Base-by-base conservation (phyloP, 1,140 invertebrate genomes). In the Monochamus saltuarius region DNA sequence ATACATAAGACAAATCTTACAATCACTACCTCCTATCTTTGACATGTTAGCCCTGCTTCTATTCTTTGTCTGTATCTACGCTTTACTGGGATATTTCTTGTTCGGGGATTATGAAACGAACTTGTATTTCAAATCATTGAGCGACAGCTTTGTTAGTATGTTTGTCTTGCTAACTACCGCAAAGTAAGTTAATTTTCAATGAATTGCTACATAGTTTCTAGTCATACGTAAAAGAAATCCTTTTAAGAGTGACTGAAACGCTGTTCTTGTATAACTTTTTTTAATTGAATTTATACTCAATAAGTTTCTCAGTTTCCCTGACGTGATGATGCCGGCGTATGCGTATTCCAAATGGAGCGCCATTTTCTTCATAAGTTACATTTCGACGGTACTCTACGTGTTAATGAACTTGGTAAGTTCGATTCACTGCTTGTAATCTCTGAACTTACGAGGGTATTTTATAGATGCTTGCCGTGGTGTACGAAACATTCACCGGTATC, bases 241-340 rank as follows among this genome's bases (percentile, higher is more conserved):
- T n/a, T n/a, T n/a, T n/a, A n/a, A n/a, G n/a, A n/a, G n/a, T n/a
- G n/a, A n/a, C n/a, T n/a, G n/a, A n/a, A n/a, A n/a, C n/a, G n/a
- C n/a, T n/a, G n/a, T n/a, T n/a, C n/a, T n/a, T n/a, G n/a, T n/a
- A n/a, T n/a, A n/a, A n/a, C n/a, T n/a, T n/a, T n/a, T n/a, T 47
- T 14, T 47, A 47, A 14, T 57, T 59, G 10, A 61, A 46, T 73
- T 66, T 37, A 19, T 40, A 11, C 13, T 56, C 19, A 54, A 49
- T 45, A 56, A 13, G 14, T 53, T 17, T 55, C 16, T 13, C 77
- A 94, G 91, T 78, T 95, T 90, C 80, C 92, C 92, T 16, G 92
- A 95, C 78, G 91, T 96, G 7, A 95, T 95, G 92, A 94, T 96
- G 92, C 91, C 89, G 9, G 88, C 92, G 0, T 95, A 93, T 78